phyloP scores from a whole-genome alignment of 2,113 vertebrate species.

The Camelus dromedarius region DNA sequence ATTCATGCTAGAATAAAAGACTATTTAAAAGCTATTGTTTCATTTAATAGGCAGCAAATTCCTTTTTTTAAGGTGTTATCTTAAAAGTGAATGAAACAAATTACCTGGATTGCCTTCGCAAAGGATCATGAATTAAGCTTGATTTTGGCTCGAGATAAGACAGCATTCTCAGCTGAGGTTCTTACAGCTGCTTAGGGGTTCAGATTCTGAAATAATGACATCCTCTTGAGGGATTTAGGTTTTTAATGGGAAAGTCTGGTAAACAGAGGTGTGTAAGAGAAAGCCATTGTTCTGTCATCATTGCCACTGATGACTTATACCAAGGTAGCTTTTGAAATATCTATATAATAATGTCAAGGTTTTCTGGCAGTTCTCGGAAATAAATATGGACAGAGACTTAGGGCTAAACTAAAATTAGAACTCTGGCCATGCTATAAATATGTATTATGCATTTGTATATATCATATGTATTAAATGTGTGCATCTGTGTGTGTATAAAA shows the following conservation, averaged over 20 bases:
- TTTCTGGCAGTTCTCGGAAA: neutral
- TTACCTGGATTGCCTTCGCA: neutral
- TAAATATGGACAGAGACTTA: neutral
- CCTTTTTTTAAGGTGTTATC: conserved; percentile 10
- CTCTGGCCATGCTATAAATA: conserved; percentile 2
- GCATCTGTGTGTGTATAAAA: neutral
- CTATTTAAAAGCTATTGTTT: neutral
- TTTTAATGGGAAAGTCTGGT: neutral
- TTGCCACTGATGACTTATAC: neutral
- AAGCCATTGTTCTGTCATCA: neutral
- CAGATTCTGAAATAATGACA: conserved; percentile 1
- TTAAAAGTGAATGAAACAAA: conserved; percentile 41
- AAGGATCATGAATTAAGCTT: neutral
- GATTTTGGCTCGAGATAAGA: neutral
- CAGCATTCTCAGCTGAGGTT: neutral
- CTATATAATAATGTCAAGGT: neutral
- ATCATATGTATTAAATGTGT: neutral
- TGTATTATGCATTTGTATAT: neutral
- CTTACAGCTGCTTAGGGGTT: neutral
- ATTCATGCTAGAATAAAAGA: neutral
- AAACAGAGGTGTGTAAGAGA: neutral
- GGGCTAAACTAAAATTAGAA: neutral
- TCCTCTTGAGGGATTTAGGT: neutral
- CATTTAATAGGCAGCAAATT: neutral
- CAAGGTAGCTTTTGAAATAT: conserved; percentile 20